A percentile compares a stretch with the other conserved stretches of the same genome.
Conservation (phyloP, 1,140 invertebrate genomes). For the Drosophila tristis region DNA sequence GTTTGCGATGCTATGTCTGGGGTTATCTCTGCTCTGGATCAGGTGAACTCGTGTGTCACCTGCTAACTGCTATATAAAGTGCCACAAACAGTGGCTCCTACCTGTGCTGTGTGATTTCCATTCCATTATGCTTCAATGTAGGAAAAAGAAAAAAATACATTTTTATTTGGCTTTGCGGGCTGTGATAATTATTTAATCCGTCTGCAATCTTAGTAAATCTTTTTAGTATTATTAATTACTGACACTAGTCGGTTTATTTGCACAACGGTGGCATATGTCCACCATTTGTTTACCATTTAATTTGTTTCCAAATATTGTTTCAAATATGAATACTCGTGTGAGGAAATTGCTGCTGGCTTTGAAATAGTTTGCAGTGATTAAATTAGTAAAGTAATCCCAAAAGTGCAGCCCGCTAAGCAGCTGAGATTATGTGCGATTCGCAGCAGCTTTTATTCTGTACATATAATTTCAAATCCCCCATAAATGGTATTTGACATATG, state of each 20-base stretch:
- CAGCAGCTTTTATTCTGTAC: conserved; percentile 17
- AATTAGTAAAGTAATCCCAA: conserved; percentile 27
- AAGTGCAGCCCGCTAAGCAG: conserved; percentile 16
- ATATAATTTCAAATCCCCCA: conserved; percentile 1
- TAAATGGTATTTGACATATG: conserved; percentile 20
- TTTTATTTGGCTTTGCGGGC: too few relatives aligned
- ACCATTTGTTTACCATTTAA: too few relatives aligned
- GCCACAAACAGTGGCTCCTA: neutral
- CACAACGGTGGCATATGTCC: too few relatives aligned
- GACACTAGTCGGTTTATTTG: too few relatives aligned
- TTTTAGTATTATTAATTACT: too few relatives aligned
- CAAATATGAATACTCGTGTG: too few relatives aligned
- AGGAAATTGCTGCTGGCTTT: too few relatives aligned
- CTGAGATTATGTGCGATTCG: conserved; percentile 32
- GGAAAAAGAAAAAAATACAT: too few relatives aligned
- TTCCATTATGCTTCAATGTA: too few relatives aligned
- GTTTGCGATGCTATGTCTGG: neutral
- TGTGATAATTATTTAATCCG: too few relatives aligned
- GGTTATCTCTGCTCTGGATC: conserved; percentile 8
- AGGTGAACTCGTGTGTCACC: neutral
- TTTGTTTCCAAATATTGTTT: too few relatives aligned
- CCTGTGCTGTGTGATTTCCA: neutral
- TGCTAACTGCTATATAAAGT: neutral
- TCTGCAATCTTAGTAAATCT: too few relatives aligned
- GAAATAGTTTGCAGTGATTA: neutral